phyloP scores from a whole-genome alignment of 2,113 vertebrate genomes.

The Aptenodytes patagonicus region DNA sequence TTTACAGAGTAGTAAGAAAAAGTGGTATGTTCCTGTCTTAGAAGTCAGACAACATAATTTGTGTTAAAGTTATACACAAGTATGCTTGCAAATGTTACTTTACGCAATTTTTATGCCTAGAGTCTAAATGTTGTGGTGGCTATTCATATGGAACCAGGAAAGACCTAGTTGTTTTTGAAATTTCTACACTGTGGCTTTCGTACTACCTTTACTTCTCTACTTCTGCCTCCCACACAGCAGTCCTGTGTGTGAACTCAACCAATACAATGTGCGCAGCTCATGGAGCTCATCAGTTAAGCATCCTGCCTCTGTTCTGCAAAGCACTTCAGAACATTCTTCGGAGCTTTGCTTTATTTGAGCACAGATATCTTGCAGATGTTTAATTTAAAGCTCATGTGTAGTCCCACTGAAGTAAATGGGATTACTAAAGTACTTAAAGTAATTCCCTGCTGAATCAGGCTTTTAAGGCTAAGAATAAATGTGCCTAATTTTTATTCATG shows the following conservation, averaged over 20 bases:
- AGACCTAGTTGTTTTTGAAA: not conserved
- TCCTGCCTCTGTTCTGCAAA: not conserved
- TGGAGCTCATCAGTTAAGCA: not conserved
- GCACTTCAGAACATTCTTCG: not conserved
- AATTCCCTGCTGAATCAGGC: slow-evolving; percentile 58
- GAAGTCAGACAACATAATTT: not conserved
- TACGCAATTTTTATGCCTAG: too few species aligned
- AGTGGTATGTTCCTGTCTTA: not conserved
- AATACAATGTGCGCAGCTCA: not conserved
- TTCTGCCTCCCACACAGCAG: not conserved
- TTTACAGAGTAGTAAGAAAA: not conserved
- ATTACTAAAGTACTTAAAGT: slow-evolving; percentile 61
- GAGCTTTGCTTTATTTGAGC: slow-evolving; percentile 34
- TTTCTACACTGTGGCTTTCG: not conserved
- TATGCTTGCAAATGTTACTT: not conserved
- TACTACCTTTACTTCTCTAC: not conserved
- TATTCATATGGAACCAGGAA: not conserved
- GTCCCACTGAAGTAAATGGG: slow-evolving; percentile 54
- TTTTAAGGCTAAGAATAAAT: slow-evolving; percentile 47
- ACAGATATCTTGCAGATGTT: slow-evolving; percentile 57
- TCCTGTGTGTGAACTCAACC: not conserved
- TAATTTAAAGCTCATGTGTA: slow-evolving; percentile 56
- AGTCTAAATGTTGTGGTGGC: not conserved
- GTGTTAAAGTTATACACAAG: not conserved
- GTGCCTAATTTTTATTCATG: slow-evolving; percentile 51